Evolutionary conservation across 1,140 invertebrate genomes (phyloP).

Genomic region (Gerris buenoi): DNA sequence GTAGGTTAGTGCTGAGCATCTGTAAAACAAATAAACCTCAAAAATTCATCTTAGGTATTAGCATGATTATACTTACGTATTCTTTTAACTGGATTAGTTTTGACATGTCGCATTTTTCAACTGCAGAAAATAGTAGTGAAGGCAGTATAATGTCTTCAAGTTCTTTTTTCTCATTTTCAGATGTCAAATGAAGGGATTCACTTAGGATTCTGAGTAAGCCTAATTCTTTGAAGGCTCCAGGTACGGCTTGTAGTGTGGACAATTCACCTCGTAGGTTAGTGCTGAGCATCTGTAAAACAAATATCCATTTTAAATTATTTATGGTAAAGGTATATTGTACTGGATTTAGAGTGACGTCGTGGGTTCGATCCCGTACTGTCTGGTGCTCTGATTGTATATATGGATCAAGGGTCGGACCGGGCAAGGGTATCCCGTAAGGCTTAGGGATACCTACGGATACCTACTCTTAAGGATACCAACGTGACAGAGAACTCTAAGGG

Average conservation of each 20-base stretch:
- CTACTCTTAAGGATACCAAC: no score
- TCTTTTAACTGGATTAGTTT: slow-evolving; percentile 37
- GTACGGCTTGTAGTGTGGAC: slow-evolving; percentile 44
- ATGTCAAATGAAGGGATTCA: slow-evolving; percentile 45
- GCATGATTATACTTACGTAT: slow-evolving; percentile 28
- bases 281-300: slow-evolving; percentile 20
- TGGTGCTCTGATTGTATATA: no score
- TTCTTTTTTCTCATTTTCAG: slow-evolving; percentile 48
- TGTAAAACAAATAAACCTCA: slow-evolving; percentile 6
- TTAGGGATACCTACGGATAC: no score
- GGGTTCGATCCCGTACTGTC: no score
- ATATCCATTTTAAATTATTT: no score
- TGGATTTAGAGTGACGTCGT: no score
- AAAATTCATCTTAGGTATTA: not conserved
- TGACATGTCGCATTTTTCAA: slow-evolving; percentile 42
- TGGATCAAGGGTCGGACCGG: no score
- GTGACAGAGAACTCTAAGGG: no score
- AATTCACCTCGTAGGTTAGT: slow-evolving; percentile 54
- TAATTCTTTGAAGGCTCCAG: not conserved
- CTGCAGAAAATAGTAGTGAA: slow-evolving; percentile 57
- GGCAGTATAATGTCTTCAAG: slow-evolving; percentile 60
- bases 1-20: slow-evolving; percentile 37
- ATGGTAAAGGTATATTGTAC: no score
- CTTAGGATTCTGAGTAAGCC: slow-evolving; percentile 24
- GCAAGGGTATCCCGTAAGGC: no score